Evolutionary conservation across 2,888 invertebrate genomes (phyloP).

Genomic region (Oasisia sp.): DNA sequence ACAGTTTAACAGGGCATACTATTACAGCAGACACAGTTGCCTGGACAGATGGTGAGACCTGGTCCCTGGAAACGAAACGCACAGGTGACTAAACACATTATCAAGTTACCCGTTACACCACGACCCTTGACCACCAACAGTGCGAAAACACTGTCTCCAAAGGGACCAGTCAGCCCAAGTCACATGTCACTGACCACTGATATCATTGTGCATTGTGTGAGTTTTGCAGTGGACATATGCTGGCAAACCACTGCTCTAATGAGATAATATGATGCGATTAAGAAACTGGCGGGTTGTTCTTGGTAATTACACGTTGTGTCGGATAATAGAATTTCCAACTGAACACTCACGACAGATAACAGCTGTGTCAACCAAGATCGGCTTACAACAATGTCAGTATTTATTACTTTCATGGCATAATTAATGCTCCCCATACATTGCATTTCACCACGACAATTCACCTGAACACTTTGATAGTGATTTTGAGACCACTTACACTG

Average conservation of each 20-base stretch:
- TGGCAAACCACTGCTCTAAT: background rate
- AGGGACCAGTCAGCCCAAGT: background rate
- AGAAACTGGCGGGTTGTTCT: background rate
- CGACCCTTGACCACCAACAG: background rate
- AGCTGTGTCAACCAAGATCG: background rate
- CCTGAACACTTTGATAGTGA: background rate
- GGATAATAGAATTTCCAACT: background rate
- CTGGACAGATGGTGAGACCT: background rate
- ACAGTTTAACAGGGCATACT: background rate
- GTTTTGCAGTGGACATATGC: background rate
- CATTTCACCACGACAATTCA: background rate
- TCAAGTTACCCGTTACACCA: constrained; percentile 3
- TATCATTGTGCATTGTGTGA: background rate
- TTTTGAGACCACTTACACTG: background rate
- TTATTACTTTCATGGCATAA: background rate
- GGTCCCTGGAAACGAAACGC: background rate
- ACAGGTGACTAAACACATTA: background rate
- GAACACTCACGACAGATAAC: background rate
- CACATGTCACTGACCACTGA: background rate
- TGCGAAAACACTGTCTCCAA: background rate
- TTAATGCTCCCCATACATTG: background rate
- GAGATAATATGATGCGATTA: background rate
- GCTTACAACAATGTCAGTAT: background rate
- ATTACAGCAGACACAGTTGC: background rate
- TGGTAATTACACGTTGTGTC: background rate